Conservation (phyloP, 2,113 vertebrate species). For the Burhinus oedicnemus region DNA sequence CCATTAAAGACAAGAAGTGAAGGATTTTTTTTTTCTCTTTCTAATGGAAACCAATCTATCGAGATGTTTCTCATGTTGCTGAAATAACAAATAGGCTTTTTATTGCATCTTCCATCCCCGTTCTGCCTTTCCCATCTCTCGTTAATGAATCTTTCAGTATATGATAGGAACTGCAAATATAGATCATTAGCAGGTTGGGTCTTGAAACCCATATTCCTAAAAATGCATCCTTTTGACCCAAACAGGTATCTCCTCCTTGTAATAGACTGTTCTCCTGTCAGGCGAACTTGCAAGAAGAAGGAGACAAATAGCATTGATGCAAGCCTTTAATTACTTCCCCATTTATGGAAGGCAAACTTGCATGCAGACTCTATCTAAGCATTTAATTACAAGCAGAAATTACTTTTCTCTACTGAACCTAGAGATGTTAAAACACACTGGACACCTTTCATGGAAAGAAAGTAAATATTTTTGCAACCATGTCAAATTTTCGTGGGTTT, state of each 20-base stretch:
- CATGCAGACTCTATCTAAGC: not conserved
- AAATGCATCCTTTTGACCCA: not conserved
- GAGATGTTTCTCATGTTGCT: not conserved
- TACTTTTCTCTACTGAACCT: not conserved
- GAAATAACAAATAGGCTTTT: not conserved
- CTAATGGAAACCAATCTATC: not conserved
- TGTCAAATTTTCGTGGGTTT: not conserved
- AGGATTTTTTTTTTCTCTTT: not conserved
- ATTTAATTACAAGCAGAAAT: constrained; percentile 24
- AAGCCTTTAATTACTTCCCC: not conserved
- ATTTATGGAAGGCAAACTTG: not conserved
- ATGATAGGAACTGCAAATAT: not conserved
- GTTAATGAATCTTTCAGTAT: not conserved
- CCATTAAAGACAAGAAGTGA: not conserved
- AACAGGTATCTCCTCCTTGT: not conserved
- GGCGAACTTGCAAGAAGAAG: not conserved
- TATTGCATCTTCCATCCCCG: not conserved
- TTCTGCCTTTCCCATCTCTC: not conserved
- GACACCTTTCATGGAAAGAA: not conserved
- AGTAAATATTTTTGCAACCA: not conserved
- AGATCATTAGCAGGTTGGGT: not conserved
- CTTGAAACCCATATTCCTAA: not conserved
- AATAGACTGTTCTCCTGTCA: not conserved
- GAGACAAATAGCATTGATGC: not conserved
- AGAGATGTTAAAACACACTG: not conserved